Evolutionary conservation across 2,888 invertebrate genomes (phyloP), one percentile per base, ranked within the genome.

Genomic region (Ectemnius lituratus): DNA sequence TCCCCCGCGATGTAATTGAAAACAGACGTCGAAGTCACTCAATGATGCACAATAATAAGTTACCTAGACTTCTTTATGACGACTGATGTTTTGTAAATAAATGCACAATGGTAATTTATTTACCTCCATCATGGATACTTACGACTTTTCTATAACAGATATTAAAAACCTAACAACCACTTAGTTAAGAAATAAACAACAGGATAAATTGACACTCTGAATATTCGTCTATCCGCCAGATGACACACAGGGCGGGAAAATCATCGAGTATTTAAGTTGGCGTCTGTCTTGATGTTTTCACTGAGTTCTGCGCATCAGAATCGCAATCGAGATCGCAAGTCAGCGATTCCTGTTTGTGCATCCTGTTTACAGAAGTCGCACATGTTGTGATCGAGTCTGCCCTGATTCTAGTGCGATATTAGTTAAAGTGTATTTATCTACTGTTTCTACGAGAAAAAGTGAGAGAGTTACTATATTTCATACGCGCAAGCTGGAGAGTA

Each of bases 91-190:
- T 52, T 52, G 52, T 52, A 65, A 63, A 62, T 81, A 73, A 61
- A 52, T 67, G 52, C 14, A 52, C 16, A 52, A 16, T 16, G 52
- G n/a, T 16, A 52, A 52, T 16, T 52, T 16, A 2, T 16, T 52
- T 52, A 16, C 5, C 52, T 13, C 61, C 67, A 66, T 65, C 37
- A 63, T 61, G 57, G 37, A 76, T 67, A 73, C 59, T 73, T 61
- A 68, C 75, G 73, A 62, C 75, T 80, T 79, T 82, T 71, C 80
- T 74, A 67, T 76, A 80, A 69, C 8, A 11, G 37, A 5, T 37
- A 37, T 37, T 23, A 23, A 23, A 23, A 23, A 23, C 23, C 23
- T 3, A 23, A 23, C 3, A 23, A 23, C 23, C 23, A 23, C 23
- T 2, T 23, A 23, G 23, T 23, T 23, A 23, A 3, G 23, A 58